Conservation (phyloP, 1,140 invertebrate genomes). For the Gerris buenoi region DNA sequence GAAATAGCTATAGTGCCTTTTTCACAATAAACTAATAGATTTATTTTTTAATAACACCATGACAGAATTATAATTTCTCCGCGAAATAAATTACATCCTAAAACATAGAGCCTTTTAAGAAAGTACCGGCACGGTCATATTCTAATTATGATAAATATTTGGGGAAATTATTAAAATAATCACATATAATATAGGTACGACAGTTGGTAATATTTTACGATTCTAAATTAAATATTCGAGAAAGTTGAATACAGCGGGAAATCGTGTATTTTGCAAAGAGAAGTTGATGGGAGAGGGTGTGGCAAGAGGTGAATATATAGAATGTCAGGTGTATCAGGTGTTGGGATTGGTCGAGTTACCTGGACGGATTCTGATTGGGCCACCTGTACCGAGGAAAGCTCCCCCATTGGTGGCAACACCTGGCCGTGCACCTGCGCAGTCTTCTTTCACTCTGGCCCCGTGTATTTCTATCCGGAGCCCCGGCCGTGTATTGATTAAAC, state of each 20-base stretch:
- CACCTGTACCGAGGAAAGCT: background rate
- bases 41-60: too few relatives aligned
- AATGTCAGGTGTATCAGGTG: background rate
- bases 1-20: too few relatives aligned
- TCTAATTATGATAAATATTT: too few relatives aligned
- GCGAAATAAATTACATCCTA: too few relatives aligned
- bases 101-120: too few relatives aligned
- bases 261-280: background rate
- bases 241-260: background rate
- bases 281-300: background rate
- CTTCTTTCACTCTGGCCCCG: background rate
- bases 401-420: background rate
- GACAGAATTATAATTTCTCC: too few relatives aligned
- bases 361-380: background rate
- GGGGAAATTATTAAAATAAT: background rate
- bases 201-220: too few relatives aligned
- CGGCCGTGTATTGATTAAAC: background rate
- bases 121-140: too few relatives aligned
- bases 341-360: background rate
- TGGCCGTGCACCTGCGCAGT: background rate
- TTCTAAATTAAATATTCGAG: background rate
- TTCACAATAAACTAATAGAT: too few relatives aligned
- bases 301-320: background rate
- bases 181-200: background rate
- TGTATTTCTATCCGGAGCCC: background rate